Percentiles rank a stretch among this genome's conserved stretches.
phyloP scores from a whole-genome alignment of 2,888 invertebrate species.

The Caenorhabditis doughertyi region DNA sequence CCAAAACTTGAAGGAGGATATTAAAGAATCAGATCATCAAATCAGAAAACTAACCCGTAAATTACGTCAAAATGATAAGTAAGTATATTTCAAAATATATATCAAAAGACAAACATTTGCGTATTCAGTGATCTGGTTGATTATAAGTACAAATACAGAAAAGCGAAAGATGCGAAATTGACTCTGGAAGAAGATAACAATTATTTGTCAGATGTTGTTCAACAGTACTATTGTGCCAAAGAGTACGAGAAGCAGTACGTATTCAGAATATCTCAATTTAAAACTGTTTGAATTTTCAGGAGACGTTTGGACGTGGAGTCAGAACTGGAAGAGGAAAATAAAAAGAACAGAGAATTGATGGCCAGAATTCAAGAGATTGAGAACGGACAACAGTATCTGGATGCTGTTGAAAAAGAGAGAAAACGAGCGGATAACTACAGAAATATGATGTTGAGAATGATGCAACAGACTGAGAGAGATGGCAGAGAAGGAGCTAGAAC shows the following conservation, averaged over 20 bases:
- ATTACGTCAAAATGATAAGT: neutral
- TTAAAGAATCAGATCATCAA: neutral
- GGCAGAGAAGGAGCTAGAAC: neutral
- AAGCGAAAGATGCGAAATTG: neutral
- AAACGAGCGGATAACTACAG: constrained; percentile 6
- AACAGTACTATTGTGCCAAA: constrained; percentile 3
- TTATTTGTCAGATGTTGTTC: neutral
- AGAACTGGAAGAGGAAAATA: neutral
- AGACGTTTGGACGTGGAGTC: neutral
- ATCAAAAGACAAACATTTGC: no score
- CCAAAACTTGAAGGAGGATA: neutral
- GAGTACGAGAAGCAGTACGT: neutral
- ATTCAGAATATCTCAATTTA: neutral
- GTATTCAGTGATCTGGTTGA: neutral
- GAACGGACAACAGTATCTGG: neutral
- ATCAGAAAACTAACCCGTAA: neutral
- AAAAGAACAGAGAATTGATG: neutral
- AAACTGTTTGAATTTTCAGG: neutral
- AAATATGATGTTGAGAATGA: neutral
- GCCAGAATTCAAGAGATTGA: neutral
- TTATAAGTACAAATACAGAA: neutral
- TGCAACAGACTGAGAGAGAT: neutral
- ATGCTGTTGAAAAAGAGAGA: neutral
- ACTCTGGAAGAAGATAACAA: neutral
- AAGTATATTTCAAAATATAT: neutral